Evolutionary conservation across 2,113 vertebrate genomes (phyloP).

Genomic region (Salvator merianae): DNA sequence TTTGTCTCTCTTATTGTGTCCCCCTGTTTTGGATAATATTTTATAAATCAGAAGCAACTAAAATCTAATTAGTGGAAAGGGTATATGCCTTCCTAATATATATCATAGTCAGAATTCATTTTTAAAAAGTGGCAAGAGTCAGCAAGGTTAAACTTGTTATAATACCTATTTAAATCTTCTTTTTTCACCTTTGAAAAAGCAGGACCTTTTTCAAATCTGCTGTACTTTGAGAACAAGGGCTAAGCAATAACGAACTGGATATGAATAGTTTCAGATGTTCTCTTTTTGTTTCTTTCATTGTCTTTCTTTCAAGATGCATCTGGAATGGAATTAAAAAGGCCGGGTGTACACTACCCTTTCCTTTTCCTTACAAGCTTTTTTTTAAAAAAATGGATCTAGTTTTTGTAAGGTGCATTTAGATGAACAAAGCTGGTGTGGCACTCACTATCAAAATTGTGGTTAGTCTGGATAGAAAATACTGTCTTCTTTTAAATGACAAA

Average conservation of each 20-base stretch:
- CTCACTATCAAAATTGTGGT: constrained; percentile 44
- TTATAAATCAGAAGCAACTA: background rate
- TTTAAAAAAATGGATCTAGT: background rate
- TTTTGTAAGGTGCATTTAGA: constrained; percentile 31
- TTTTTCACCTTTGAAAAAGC: constrained; percentile 27
- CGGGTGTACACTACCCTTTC: constrained; percentile 23
- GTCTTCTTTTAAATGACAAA: constrained; percentile 10
- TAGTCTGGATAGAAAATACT: constrained; percentile 11
- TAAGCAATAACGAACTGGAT: constrained; percentile 37
- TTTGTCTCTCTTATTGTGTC: constrained; percentile 25
- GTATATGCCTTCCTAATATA: no score
- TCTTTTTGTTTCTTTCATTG: constrained; percentile 33
- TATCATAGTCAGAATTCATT: background rate
- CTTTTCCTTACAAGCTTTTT: constrained; percentile 51
- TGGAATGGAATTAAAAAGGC: constrained; percentile 43
- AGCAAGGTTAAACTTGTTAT: background rate
- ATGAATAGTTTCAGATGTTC: constrained; percentile 36
- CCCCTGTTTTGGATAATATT: fast-evolving
- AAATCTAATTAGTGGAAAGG: fast-evolving
- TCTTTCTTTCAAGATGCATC: constrained; percentile 47
- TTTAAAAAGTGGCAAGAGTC: background rate
- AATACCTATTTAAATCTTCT: constrained; percentile 14
- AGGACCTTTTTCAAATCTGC: background rate
- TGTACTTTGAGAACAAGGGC: constrained; percentile 16
- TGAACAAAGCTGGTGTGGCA: constrained; percentile 34